phyloP scores from a whole-genome alignment of 2,888 invertebrate genomes.

The Apantesis nais region DNA sequence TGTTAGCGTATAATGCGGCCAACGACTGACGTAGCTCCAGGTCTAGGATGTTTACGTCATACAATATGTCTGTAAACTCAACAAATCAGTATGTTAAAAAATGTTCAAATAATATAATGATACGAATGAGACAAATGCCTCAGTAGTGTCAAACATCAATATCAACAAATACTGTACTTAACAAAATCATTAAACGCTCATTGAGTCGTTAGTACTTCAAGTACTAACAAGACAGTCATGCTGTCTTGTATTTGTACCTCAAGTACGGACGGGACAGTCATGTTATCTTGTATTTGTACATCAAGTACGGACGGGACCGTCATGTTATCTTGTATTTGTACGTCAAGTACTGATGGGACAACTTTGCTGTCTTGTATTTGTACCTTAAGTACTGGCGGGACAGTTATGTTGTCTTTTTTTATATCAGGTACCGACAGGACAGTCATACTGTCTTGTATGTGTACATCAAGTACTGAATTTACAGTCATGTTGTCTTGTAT shows the following conservation, averaged over 20 bases:
- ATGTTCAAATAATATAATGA: conserved; percentile 26
- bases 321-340: conserved; percentile 30
- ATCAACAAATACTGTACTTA: conserved; percentile 40
- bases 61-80: conserved; percentile 23
- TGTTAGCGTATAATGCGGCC: conserved; percentile 17
- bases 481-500: conserved; percentile 26
- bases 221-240: conserved; percentile 21
- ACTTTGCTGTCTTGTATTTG: conserved; percentile 29
- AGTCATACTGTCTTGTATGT: conserved; percentile 26
- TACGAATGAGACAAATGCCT: conserved; percentile 6
- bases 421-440: conserved; percentile 24
- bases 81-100: conserved; percentile 33
- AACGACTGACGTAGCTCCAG: conserved; percentile 6
- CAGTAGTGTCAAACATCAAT: conserved; percentile 27
- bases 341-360: conserved; percentile 23
- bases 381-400: conserved; percentile 25
- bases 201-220: conserved; percentile 34
- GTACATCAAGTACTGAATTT: conserved; percentile 24
- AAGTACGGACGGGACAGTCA: conserved; percentile 23
- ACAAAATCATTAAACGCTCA: conserved; percentile 36
- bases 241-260: conserved; percentile 28
- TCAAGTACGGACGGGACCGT: conserved; percentile 24
- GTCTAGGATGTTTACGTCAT: not conserved
- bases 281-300: conserved; percentile 30
- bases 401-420: conserved; percentile 28